These are phyloP conservation scores for Psittacula cyanocephala DNA, from an alignment of 2,113 vertebrate species.

Conservation along the genomic window DNA sequence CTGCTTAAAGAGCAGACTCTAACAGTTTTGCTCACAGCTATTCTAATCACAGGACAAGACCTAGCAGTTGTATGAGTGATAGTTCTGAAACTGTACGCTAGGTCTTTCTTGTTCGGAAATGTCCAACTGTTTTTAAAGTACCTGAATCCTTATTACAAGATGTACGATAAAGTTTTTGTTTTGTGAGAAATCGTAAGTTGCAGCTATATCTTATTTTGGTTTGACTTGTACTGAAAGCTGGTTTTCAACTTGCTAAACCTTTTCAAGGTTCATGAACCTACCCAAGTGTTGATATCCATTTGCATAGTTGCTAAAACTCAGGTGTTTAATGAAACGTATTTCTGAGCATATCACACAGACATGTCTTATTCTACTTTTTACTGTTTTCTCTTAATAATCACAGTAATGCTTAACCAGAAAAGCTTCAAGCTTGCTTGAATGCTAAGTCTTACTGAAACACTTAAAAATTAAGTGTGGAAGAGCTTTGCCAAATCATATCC, in stretches of 20 bases:
- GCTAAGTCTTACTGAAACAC: not conserved
- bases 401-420: not conserved
- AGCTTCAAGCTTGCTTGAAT: not conserved
- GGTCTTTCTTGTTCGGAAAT: not conserved
- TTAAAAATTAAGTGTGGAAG: not conserved
- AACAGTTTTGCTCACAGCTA: not conserved
- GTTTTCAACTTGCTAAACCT: not conserved
- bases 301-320: not conserved
- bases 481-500: not conserved
- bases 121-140: not conserved
- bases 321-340: not conserved
- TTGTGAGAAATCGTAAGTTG: not conserved
- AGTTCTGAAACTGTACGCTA: not conserved
- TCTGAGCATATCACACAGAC: not conserved
- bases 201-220: not conserved
- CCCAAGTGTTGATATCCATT: fast-evolving
- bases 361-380: not conserved
- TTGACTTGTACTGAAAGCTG: not conserved
- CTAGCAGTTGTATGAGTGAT: not conserved
- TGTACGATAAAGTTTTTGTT: not conserved
- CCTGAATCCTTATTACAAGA: not conserved
- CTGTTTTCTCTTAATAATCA: not conserved
- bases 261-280: not conserved
- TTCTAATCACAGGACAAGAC: not conserved
- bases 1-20: not conserved